These are phyloP conservation scores for Mastacembelus armatus DNA, from an alignment of 2,797 vertebrate genomes.

Conservation along the genomic window DNA sequence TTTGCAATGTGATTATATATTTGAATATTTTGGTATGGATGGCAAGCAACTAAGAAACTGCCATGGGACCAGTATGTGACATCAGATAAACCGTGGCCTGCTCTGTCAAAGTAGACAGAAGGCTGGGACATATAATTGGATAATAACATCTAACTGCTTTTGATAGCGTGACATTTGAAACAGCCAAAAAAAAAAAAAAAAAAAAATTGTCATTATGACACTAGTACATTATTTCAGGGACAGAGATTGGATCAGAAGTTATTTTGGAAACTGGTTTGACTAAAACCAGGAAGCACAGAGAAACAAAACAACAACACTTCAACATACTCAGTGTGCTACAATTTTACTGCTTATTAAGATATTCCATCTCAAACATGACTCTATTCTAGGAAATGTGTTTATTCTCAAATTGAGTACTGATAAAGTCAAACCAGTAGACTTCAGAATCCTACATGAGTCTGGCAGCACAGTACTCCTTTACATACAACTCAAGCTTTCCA, in stretches of 20 bases:
- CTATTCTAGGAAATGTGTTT: conserved; percentile 37
- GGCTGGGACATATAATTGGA: conserved; percentile 45
- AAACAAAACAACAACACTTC: conserved; percentile 37
- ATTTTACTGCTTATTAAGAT: too few relatives aligned
- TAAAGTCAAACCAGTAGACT: conserved; percentile 13
- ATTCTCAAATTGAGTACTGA: conserved; percentile 20
- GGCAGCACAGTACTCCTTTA: conserved; percentile 31
- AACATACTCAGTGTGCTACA: not conserved
- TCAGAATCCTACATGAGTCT: conserved; percentile 23
- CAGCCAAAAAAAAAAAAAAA: conserved; percentile 51
- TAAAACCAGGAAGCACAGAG: conserved; percentile 14
- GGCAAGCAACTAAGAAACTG: conserved; percentile 37
- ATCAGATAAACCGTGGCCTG: conserved; percentile 60
- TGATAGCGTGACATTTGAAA: conserved; percentile 55
- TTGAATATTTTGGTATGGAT: conserved; percentile 50
- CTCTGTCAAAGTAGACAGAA: conserved; percentile 51
- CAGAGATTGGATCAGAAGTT: conserved; percentile 18
- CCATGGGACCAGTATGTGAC: conserved; percentile 56
- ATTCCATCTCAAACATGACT: too few relatives aligned
- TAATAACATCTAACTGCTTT: conserved; percentile 51
- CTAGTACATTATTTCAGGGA: conserved; percentile 23
- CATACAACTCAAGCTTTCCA: conserved; percentile 9
- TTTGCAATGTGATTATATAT: conserved; percentile 22
- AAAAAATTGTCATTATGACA: conserved; percentile 25
- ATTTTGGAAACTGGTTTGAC: conserved; percentile 50